Conservation (phyloP, 2,113 vertebrate genomes). For the Nansenia antarctica region DNA sequence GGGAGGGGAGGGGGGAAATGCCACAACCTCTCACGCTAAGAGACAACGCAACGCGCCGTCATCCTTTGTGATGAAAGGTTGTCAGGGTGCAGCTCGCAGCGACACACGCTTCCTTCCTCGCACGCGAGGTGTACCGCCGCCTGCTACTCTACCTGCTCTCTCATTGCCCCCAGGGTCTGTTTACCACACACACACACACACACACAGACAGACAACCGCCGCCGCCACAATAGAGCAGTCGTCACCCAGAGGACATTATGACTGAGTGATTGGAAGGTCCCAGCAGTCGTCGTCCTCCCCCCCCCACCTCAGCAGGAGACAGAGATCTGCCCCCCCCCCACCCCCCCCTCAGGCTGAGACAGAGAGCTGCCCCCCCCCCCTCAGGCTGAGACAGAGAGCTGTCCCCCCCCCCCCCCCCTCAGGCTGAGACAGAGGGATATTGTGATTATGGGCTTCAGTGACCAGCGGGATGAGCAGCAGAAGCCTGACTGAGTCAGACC, state of each 20-base stretch:
- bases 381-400: conserved; percentile 55
- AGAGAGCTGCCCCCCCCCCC: too few species aligned
- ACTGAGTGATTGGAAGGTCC: conserved; percentile 31
- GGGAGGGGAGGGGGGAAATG: too few species aligned
- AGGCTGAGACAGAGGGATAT: conserved; percentile 57
- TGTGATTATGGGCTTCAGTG: conserved; percentile 56
- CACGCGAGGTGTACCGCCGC: conserved; percentile 41
- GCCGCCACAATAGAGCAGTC: conserved; percentile 32
- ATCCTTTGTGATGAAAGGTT: not conserved
- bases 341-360: too few species aligned
- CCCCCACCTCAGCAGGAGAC: conserved; percentile 44
- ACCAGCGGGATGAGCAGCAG: conserved; percentile 20
- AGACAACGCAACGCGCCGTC: not conserved
- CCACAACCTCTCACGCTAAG: too few species aligned
- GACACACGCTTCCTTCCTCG: conserved; percentile 8
- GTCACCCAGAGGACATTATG: conserved; percentile 24
- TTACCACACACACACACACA: conserved; percentile 45
- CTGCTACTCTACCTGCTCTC: conserved; percentile 29
- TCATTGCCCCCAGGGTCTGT: conserved; percentile 50
- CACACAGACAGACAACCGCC: too few species aligned
- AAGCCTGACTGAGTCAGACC: conserved; percentile 16
- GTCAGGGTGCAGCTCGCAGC: conserved; percentile 10
- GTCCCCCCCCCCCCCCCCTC: too few species aligned
- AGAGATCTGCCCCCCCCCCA: too few species aligned
- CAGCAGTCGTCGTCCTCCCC: conserved; percentile 39